phyloP scores from a whole-genome alignment of 2,797 vertebrate genomes.

The Coregonus suidteri region DNA sequence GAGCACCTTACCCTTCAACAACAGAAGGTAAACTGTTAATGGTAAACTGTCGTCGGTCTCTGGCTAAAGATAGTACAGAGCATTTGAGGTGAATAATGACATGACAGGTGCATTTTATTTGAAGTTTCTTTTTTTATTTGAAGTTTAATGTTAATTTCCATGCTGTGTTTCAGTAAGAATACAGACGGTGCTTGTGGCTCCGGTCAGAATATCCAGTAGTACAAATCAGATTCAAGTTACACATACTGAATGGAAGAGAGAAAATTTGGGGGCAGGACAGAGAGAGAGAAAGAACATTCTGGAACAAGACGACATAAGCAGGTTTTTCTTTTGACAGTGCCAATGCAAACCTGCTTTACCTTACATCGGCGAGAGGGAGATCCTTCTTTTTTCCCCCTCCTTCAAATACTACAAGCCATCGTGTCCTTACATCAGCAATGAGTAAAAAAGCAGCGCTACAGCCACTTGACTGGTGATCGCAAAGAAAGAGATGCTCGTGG shows the following conservation, averaged over 20 bases:
- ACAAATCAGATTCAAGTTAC: slow-evolving; percentile 99
- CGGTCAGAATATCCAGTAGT: slow-evolving; percentile 99
- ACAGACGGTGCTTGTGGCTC: slow-evolving; percentile 96
- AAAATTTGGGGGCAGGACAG: slow-evolving; percentile 63
- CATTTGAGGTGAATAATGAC: not conserved
- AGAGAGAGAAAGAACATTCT: slow-evolving; percentile 6
- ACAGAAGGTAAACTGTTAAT: not conserved
- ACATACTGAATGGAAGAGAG: slow-evolving; percentile 91
- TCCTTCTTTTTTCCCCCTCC: slow-evolving; percentile 74
- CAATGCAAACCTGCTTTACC: slow-evolving; percentile 86
- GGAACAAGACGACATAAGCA: slow-evolving; percentile 59
- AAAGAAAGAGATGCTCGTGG: slow-evolving; percentile 50
- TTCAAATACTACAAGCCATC: slow-evolving; percentile 81
- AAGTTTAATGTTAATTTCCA: slow-evolving; percentile 99
- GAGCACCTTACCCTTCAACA: not conserved
- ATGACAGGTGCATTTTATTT: slow-evolving; percentile 66
- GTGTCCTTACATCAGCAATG: slow-evolving; percentile 69
- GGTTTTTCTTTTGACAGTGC: slow-evolving; percentile 59
- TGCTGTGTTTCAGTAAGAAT: slow-evolving; percentile 98
- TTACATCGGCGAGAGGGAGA: slow-evolving; percentile 63
- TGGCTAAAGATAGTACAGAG: too few relatives aligned
- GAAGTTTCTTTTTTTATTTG: slow-evolving; percentile 87
- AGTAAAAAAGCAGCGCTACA: slow-evolving; percentile 55
- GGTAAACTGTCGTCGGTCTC: too few relatives aligned
- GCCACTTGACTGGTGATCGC: slow-evolving; percentile 52